Evolutionary conservation across 1,140 invertebrate genomes (phyloP), one percentile per base, ranked within the genome.

Genomic region (Arctopsyche grandis): DNA sequence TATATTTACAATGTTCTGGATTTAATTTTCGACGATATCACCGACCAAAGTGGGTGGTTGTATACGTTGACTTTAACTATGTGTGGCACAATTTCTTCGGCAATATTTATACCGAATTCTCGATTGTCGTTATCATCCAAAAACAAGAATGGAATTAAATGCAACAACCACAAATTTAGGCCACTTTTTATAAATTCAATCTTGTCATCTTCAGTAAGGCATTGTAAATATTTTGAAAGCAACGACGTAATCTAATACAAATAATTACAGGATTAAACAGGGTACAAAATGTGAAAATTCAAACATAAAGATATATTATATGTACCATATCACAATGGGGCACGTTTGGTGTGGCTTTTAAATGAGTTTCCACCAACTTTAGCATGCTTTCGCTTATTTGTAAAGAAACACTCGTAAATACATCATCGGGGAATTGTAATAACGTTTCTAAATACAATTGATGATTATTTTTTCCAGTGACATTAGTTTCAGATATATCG

Each of bases 111-210:
- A 73, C 78, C 70, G 4, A 79, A 73, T 70, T 80, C 70, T 9
- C 76, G 43, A 26, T 82, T 81, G 9, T 63, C 46, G 77, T 81
- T 83, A 12, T 71, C 66, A 10, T 63, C 26, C n/a, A 56, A 58
- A 75, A 86, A 84, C 12, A 84, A 78, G 44, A 80, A 83, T 5
- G 86, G 86, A 69, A 88, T 82, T 9, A 88, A 69, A 66, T 83
- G 84, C 56, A 84, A 84, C 74, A 89, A 87, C 86, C 86, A 88
- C 44, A 85, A 74, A 24, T 83, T 75, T 48, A 88, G 46, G 10
- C 84, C 84, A 5, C 83, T 80, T 71, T 83, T 81, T 0, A 87
- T 83, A 85, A 88, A 88, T 48, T 74, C 79, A 52, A 78, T 86
- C 52, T 85, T 84, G n/a, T 86, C 84, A 9, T 81, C 80, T 19